Evolutionary conservation across 2,888 invertebrate genomes (phyloP).

Genomic region (Drosophila gaucha): DNA sequence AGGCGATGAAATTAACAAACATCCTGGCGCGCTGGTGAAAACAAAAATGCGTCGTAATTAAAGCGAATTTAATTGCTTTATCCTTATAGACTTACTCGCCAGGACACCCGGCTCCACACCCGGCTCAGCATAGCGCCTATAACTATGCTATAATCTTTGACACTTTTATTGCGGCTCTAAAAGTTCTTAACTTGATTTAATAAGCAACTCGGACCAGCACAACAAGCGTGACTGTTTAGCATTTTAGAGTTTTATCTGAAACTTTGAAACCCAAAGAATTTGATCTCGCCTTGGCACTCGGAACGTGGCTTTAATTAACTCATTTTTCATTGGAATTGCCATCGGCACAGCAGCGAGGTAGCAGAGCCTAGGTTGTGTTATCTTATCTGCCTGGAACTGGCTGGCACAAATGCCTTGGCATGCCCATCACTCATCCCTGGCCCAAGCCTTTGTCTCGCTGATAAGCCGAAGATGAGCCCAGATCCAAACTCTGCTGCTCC

Average conservation of each 20-base stretch:
- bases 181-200: conserved; percentile 84
- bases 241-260: conserved; percentile 66
- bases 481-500: too few species aligned
- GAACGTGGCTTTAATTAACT: conserved; percentile 83
- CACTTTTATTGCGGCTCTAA: conserved; percentile 82
- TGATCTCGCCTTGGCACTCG: conserved; percentile 69
- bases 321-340: conserved; percentile 83
- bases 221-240: conserved; percentile 56
- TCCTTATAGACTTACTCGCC: conserved; percentile 25
- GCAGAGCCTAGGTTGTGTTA: conserved; percentile 41
- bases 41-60: conserved; percentile 74
- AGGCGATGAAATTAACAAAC: conserved; percentile 81
- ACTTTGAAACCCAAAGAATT: conserved; percentile 63
- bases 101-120: not conserved
- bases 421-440: conserved; percentile 68
- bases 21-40: conserved; percentile 42
- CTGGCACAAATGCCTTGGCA: conserved; percentile 38
- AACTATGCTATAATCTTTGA: conserved; percentile 82
- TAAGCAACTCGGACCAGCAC: conserved; percentile 68
- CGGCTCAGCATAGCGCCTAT: conserved; percentile 44
- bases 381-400: conserved; percentile 61
- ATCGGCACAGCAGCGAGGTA: conserved; percentile 36
- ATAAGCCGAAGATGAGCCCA: conserved; percentile 48
- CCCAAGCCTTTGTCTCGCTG: conserved; percentile 62
- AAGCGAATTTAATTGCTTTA: conserved; percentile 79